Base-by-base conservation (phyloP, 2,113 vertebrate genomes). In the Gadus macrocephalus region DNA sequence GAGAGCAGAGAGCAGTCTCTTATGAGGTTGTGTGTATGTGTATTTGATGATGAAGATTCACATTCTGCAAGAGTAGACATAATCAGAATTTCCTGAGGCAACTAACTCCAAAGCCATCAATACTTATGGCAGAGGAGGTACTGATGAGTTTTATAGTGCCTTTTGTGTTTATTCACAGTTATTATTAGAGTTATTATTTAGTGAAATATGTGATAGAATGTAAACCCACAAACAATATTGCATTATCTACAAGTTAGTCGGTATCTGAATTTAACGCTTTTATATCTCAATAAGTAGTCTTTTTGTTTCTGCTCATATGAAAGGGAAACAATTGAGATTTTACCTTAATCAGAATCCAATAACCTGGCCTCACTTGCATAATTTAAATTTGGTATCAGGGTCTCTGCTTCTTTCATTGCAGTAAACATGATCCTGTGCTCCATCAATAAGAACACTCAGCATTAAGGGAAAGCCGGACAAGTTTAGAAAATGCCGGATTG, bases 341-440 rank as follows among this genome's bases (percentile, higher is more conserved):
- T 25, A 66, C 12, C 80, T 81, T 82, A 79, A 80, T 78, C 76
- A 79, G 22, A 58, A 35, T 35, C 31, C 31, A 35, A 35, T 35
- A 62, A 49, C 42, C 8, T 49, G 42, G 12, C n/a, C 72, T 68
- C 66, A 72, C 74, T 77, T 76, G 76, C 83, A 82, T 70, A 74
- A 72, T 82, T 66, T 78, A 71, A 60, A 93, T 95, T 94, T 83
- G 94, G 91, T 95, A 93, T 94, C 91, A 95, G 94, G 94, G 93
- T 93, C 91, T 95, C 95, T 94, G 93, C 93, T 96, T 94, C 92
- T 96, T 91, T 95, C 94, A 95, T 95, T 95, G 91, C 94, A 97
- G 95, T 95, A 94, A 93, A 93, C 91, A 49, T 93, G 95, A 95
- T 92, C 93, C 93, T 95, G 96, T 95, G 95, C 93, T 94, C 90